phyloP scores from a whole-genome alignment of 2,113 vertebrate genomes.

The Forbesichthys agassizii region DNA sequence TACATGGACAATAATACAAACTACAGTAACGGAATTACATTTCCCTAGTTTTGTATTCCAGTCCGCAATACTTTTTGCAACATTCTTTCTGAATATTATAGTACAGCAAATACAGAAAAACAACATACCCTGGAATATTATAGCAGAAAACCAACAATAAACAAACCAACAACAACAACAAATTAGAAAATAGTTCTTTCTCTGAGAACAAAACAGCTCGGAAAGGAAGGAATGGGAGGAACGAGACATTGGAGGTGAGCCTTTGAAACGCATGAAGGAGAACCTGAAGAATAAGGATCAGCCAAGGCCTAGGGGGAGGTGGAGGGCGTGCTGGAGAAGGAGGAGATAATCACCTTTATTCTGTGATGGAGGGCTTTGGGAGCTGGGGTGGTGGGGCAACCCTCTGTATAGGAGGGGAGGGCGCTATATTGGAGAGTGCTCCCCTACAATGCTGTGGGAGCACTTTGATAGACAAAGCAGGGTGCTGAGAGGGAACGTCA shows the following conservation, averaged over 20 bases:
- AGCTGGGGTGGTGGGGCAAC: background rate
- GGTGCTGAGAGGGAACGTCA: slow-evolving; percentile 69
- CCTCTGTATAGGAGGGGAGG: slow-evolving; percentile 44
- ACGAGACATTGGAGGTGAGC: slow-evolving; percentile 28
- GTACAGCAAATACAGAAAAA: too few relatives aligned
- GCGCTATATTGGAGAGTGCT: slow-evolving; percentile 38
- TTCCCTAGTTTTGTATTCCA: too few relatives aligned
- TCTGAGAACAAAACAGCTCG: background rate
- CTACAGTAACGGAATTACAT: too few relatives aligned
- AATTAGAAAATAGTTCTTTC: background rate
- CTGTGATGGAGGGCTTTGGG: slow-evolving; percentile 51
- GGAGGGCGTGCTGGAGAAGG: slow-evolving; percentile 34
- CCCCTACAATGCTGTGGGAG: slow-evolving; percentile 51
- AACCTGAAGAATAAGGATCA: slow-evolving; percentile 41
- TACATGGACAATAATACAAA: too few relatives aligned
- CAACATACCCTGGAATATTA: too few relatives aligned
- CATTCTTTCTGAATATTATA: too few relatives aligned
- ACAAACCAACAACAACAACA: background rate
- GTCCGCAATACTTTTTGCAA: too few relatives aligned
- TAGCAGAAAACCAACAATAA: background rate
- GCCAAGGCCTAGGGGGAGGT: slow-evolving; percentile 8
- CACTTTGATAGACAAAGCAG: slow-evolving; percentile 78
- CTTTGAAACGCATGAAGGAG: slow-evolving; percentile 68
- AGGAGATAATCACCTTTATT: slow-evolving; percentile 67
- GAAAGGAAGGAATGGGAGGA: slow-evolving; percentile 16